Conservation (phyloP, 2,113 vertebrate species). For the Choloepus hoffmanni region DNA sequence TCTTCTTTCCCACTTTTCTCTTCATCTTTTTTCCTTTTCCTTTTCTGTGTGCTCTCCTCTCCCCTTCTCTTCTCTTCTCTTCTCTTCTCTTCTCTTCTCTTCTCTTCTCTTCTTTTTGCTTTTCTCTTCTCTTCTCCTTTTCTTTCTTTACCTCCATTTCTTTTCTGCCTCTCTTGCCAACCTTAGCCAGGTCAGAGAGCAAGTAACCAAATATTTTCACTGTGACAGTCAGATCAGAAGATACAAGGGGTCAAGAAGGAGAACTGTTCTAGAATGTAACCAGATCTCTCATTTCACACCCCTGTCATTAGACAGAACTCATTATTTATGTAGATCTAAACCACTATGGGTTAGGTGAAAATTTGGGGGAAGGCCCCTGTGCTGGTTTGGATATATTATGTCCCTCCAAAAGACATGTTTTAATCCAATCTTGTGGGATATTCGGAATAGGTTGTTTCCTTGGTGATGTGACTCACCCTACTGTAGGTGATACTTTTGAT, state of each 20-base stretch:
- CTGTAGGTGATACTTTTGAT: too few species aligned
- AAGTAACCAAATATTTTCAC: conserved; percentile 23
- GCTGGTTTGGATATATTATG: too few species aligned
- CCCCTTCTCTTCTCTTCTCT: not conserved
- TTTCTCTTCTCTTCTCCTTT: not conserved
- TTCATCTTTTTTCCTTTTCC: not conserved
- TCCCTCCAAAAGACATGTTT: too few species aligned
- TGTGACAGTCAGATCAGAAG: conserved; percentile 12
- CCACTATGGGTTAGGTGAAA: not conserved
- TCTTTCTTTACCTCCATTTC: not conserved
- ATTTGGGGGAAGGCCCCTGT: not conserved
- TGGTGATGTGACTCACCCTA: too few species aligned
- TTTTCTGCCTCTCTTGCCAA: conserved; percentile 19
- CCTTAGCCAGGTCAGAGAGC: not conserved
- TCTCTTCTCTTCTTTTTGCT: too few species aligned
- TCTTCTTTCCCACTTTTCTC: not conserved
- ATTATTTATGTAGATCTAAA: not conserved
- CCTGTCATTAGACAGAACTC: not conserved
- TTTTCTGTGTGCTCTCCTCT: not conserved
- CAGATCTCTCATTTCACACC: not conserved
- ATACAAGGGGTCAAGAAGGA: not conserved
- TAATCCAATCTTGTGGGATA: too few species aligned
- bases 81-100: not conserved
- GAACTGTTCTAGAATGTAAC: not conserved
- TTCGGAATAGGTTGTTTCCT: too few species aligned